These are phyloP conservation scores for Anhinga anhinga DNA, from an alignment of 2,113 vertebrate species.

Conservation along the genomic window DNA sequence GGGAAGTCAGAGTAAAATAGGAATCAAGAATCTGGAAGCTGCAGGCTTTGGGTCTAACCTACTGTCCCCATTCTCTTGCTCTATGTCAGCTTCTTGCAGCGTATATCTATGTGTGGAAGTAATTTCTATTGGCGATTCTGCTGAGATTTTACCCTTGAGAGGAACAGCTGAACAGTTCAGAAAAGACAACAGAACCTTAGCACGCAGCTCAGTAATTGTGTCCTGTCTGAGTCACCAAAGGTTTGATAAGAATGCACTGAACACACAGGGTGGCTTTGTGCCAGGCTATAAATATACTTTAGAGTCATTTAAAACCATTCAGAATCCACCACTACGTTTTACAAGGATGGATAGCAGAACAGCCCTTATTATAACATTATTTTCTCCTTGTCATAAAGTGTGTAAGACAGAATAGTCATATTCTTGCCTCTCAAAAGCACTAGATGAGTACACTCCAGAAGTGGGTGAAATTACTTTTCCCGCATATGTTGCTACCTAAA, in stretches of 20 bases:
- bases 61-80: not conserved
- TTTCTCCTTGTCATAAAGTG: not conserved
- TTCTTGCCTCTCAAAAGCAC: not conserved
- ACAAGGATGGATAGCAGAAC: not conserved
- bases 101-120: not conserved
- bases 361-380: not conserved
- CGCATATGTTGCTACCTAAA: not conserved
- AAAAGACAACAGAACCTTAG: conserved; percentile 2
- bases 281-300: not conserved
- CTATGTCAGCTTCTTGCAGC: not conserved
- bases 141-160: not conserved
- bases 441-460: not conserved
- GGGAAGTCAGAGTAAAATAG: not conserved
- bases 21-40: not conserved
- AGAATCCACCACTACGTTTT: not conserved
- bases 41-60: not conserved
- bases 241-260: not conserved
- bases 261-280: not conserved
- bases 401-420: not conserved
- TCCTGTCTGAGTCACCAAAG: not conserved
- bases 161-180: not conserved
- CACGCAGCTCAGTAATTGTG: not conserved
- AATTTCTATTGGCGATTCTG: not conserved
- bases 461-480: not conserved
- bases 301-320: not conserved